Evolutionary conservation across 2,113 vertebrate genomes (phyloP).

Genomic region (Brachyhypopomus gauderio): DNA sequence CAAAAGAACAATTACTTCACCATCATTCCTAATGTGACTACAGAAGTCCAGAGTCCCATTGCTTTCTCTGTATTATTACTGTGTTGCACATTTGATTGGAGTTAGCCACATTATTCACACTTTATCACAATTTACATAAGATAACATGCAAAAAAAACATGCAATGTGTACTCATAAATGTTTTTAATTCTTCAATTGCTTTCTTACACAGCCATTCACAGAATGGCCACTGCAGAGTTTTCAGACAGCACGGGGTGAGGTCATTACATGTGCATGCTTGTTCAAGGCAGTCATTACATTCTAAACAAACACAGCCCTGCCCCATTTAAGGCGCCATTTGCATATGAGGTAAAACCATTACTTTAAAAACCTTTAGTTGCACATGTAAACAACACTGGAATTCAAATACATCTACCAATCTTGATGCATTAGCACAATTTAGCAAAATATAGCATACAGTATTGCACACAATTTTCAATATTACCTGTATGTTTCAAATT

Average conservation of each 20-base stretch:
- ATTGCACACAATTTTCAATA: background rate
- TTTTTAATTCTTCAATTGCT: conserved; percentile 1
- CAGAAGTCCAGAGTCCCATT: background rate
- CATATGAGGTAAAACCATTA: background rate
- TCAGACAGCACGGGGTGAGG: background rate
- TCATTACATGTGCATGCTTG: too few species aligned
- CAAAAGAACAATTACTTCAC: too few species aligned
- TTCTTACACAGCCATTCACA: conserved; percentile 1
- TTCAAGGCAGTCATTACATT: too few species aligned
- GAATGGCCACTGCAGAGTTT: background rate
- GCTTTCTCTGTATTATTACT: background rate
- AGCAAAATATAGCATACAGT: background rate
- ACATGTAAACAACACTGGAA: conserved; percentile 24
- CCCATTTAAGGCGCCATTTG: background rate
- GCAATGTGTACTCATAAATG: background rate
- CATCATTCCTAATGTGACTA: background rate
- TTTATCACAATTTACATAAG: background rate
- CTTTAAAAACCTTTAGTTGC: background rate
- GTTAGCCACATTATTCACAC: too few species aligned
- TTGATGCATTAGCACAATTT: background rate
- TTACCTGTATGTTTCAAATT: too few species aligned
- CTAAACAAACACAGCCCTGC: too few species aligned
- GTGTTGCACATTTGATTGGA: background rate
- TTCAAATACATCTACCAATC: conserved; percentile 1
- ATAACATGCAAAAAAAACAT: background rate